Evolutionary conservation across 2,888 invertebrate species (phyloP), one percentile per base, ranked within the genome.

Genomic region (Troides oblongomaculatus): DNA sequence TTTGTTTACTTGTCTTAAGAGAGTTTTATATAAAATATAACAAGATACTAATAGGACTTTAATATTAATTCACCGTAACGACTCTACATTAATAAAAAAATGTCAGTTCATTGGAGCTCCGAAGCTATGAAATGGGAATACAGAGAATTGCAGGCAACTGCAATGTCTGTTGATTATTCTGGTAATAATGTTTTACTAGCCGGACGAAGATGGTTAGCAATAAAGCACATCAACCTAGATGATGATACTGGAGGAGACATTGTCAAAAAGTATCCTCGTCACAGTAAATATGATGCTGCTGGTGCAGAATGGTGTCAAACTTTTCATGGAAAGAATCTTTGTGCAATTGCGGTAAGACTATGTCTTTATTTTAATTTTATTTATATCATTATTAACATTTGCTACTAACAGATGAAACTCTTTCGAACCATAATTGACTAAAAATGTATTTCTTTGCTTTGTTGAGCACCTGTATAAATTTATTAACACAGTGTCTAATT

Each of bases 231-330:
- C 77, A 95, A 95, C 77, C 89, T 98, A 63, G 79, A 79, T 36
- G 95, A 96, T 73, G 95, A 95, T 71, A 94, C 95, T 66, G 93
- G 95, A 0, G 93, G 93, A 14, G 95, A 95, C 77, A 93, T 94
- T 1, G 91, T 97, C 14, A 95, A 95, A 74, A 97, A 97, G 79
- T 96, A 97, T 81, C 95, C 96, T 43, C 93, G 97, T 25, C 97
- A 97, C 81, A 98, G 97, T 82, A 98, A 98, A 91, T 98, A 98
- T 88, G 98, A 98, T 84, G 97, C 98, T 0, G 96, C 97, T 6
- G 96, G 97, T 18, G 97, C 98, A 0, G 98, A 98, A 89, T 98
- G 98, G 96, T 98, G 97, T 83, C 97, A 97, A 65, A 96, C 96
- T 58, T 92, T 94, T 67, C 94, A 95, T 66, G 95, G 96, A 69